These are phyloP conservation scores for Mystacornis crossleyi DNA, from an alignment of 2,113 vertebrate genomes.

Conservation along the genomic window DNA sequence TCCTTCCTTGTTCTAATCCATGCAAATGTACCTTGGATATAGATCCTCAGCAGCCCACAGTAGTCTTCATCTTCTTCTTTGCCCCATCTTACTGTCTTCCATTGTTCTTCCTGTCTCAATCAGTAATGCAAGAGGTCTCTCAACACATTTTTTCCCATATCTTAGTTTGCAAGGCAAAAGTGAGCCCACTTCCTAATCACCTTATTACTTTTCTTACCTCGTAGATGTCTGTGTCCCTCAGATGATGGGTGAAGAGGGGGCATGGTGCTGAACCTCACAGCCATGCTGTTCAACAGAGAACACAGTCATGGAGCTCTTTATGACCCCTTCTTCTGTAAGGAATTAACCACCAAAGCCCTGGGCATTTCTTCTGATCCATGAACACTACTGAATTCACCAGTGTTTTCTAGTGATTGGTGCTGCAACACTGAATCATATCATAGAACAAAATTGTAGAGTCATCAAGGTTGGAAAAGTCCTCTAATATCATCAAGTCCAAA, in stretches of 20 bases:
- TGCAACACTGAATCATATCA: not conserved
- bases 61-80: not conserved
- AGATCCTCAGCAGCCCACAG: fast-evolving
- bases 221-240: not conserved
- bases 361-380: not conserved
- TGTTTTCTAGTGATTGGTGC: not conserved
- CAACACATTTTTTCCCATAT: not conserved
- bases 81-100: fast-evolving
- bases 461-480: not conserved
- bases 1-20: not conserved
- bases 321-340: fast-evolving
- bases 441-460: not conserved
- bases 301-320: not conserved
- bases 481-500: not conserved
- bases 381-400: not conserved
- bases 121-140: too few species aligned
- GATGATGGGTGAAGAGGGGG: fast-evolving
- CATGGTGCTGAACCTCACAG: not conserved
- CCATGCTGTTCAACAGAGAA: not conserved
- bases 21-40: not conserved
- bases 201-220: not conserved
- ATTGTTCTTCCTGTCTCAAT: not conserved
- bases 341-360: not conserved
- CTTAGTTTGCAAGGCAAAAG: not conserved
- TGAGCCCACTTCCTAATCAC: not conserved